Evolutionary conservation across 2,888 invertebrate genomes (phyloP).

Genomic region (Odontocolon sp.): DNA sequence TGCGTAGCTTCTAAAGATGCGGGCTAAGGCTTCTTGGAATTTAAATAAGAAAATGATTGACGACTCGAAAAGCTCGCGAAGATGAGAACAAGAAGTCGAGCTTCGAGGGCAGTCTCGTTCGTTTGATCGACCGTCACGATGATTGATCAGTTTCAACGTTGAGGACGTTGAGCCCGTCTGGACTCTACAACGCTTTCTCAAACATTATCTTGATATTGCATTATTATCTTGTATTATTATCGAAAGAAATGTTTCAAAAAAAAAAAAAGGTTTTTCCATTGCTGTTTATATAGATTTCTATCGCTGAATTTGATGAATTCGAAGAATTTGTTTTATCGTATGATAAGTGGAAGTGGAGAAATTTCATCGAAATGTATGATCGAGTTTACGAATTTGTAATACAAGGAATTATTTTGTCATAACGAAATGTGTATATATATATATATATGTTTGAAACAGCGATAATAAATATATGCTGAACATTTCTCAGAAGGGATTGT

Average conservation of each 20-base stretch:
- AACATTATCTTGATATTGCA: neutral
- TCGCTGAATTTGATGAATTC: neutral
- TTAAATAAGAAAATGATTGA: constrained; percentile 16
- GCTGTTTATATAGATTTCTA: neutral
- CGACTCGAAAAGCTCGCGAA: neutral
- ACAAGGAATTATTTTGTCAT: neutral
- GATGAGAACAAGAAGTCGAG: neutral
- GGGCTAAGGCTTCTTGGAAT: neutral
- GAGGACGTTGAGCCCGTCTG: neutral
- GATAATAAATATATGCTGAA: constrained; percentile 38
- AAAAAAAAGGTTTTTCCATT: too few relatives aligned
- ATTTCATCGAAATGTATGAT: neutral
- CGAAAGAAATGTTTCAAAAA: neutral
- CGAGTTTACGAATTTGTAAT: neutral
- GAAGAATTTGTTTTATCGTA: neutral
- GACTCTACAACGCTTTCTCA: neutral
- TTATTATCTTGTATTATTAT: neutral
- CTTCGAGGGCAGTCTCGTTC: constrained; percentile 4
- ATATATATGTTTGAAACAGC: neutral
- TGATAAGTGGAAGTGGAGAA: neutral
- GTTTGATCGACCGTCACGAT: constrained; percentile 9
- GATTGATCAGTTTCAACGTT: neutral
- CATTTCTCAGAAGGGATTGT: constrained; percentile 25
- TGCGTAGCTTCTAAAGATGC: neutral
- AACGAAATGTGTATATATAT: neutral